Evolutionary conservation across 64 coral and sea anemone genomes (phyloP).

Genomic region (Montipora efflorescens): DNA sequence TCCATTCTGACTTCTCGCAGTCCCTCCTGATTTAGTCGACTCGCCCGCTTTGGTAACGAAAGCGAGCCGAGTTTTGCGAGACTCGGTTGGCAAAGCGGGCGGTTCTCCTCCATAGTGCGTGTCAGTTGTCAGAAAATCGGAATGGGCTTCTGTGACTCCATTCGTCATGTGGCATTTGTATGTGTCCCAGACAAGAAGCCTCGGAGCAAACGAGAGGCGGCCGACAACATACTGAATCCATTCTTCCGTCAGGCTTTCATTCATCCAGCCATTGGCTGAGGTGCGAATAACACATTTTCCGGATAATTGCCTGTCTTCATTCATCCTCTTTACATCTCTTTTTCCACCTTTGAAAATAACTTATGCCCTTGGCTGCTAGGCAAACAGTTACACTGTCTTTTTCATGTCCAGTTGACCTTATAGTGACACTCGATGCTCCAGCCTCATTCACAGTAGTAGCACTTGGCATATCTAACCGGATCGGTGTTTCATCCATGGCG

Average conservation of each 20-base stretch:
- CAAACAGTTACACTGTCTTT: conserved; percentile 51
- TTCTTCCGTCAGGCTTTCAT: conserved; percentile 46
- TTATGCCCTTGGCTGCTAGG: conserved; percentile 22
- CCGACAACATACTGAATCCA: conserved; percentile 41
- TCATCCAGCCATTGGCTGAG: conserved; percentile 57
- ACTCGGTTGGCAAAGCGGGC: no score
- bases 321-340: conserved; percentile 39
- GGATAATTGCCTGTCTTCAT: neutral
- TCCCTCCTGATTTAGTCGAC: neutral
- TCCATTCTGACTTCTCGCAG: no score
- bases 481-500: no score
- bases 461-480: no score
- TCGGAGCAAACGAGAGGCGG: conserved; percentile 36
- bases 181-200: conserved; percentile 53
- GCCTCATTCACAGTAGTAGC: no score
- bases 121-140: no score
- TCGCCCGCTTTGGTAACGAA: no score
- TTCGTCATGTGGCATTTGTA: conserved; percentile 58
- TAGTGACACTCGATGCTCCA: neutral
- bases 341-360: conserved; percentile 29
- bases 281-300: conserved; percentile 28
- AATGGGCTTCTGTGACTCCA: conserved; percentile 47
- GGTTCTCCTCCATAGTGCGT: no score
- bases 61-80: no score
- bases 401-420: conserved; percentile 40